Evolutionary conservation across 2,113 vertebrate species (phyloP).

Genomic region (Eclectus roratus): DNA sequence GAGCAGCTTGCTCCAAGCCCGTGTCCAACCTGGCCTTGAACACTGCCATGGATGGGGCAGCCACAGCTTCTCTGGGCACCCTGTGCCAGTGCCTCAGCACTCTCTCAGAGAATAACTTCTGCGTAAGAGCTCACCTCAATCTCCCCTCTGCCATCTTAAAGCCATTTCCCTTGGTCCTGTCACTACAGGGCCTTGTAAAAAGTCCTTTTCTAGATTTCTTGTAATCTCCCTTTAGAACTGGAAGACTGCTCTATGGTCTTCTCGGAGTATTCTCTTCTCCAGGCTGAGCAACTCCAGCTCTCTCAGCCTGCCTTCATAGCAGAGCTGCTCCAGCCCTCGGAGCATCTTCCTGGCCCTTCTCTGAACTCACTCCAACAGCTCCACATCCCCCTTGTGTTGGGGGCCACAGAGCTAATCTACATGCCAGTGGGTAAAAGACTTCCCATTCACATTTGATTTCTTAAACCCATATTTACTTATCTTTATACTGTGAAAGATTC

Average conservation of each 20-base stretch:
- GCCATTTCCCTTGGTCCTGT: not conserved
- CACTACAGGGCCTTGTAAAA: not conserved
- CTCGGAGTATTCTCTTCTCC: not conserved
- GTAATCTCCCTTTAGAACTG: not conserved
- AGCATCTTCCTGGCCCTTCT: not conserved
- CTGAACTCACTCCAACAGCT: not conserved
- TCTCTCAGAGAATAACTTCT: not conserved
- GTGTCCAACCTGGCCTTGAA: not conserved
- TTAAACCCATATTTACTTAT: not conserved
- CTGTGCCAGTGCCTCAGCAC: not conserved
- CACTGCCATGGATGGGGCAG: not conserved
- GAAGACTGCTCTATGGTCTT: not conserved
- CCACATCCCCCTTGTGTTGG: not conserved
- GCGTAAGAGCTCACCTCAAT: not conserved
- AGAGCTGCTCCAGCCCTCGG: not conserved
- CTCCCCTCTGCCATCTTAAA: not conserved
- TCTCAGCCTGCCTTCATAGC: not conserved
- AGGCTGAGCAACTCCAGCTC: not conserved
- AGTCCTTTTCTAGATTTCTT: not conserved
- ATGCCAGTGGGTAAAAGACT: not conserved
- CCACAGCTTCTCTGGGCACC: not conserved
- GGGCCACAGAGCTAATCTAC: not conserved
- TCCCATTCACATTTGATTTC: not conserved
- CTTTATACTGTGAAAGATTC: fast-evolving
- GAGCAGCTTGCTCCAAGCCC: not conserved